A percentile compares a stretch with the other conserved stretches of the same genome.
Conservation (phyloP, 2,113 vertebrate genomes). For the Poeciliopsis turrubarensis region DNA sequence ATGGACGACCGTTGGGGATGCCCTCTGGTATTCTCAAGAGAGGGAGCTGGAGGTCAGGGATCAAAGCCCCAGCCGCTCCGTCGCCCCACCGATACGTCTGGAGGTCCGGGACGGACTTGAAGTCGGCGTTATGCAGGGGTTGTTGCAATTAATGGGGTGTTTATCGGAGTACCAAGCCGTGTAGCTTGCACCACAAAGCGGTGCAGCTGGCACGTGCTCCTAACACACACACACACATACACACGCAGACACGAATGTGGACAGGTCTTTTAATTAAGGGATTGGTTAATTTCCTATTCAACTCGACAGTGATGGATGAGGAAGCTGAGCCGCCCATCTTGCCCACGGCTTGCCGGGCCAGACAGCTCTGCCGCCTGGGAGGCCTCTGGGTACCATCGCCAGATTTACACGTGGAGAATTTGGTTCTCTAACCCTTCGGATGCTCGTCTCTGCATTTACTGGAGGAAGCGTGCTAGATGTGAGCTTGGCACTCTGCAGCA, state of each 20-base stretch:
- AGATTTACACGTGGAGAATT: constrained; percentile 31
- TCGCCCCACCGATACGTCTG: constrained; percentile 24
- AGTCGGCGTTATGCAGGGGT: constrained; percentile 51
- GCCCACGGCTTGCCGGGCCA: constrained; percentile 41
- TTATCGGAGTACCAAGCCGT: constrained; percentile 36
- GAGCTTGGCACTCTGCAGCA: neutral
- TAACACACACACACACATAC: neutral
- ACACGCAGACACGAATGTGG: constrained; percentile 25
- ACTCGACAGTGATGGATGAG: constrained; percentile 77
- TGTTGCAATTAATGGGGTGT: constrained; percentile 3
- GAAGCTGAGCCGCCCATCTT: constrained; percentile 47
- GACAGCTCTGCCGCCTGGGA: constrained; percentile 38
- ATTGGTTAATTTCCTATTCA: constrained; percentile 79
- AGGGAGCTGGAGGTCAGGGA: constrained; percentile 65
- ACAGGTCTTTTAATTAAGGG: constrained; percentile 77
- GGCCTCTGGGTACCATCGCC: constrained; percentile 53
- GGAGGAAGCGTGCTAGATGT: constrained; percentile 5
- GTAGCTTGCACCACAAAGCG: constrained; percentile 47
- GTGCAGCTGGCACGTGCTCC: constrained; percentile 65
- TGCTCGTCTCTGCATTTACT: constrained; percentile 1
- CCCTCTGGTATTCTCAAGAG: constrained; percentile 56
- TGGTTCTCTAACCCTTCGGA: constrained; percentile 47
- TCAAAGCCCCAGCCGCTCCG: constrained; percentile 63
- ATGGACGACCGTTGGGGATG: constrained; percentile 73
- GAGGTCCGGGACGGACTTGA: constrained; percentile 48